phyloP scores from a whole-genome alignment of 2,888 invertebrate genomes.

The Lasiommata megera region DNA sequence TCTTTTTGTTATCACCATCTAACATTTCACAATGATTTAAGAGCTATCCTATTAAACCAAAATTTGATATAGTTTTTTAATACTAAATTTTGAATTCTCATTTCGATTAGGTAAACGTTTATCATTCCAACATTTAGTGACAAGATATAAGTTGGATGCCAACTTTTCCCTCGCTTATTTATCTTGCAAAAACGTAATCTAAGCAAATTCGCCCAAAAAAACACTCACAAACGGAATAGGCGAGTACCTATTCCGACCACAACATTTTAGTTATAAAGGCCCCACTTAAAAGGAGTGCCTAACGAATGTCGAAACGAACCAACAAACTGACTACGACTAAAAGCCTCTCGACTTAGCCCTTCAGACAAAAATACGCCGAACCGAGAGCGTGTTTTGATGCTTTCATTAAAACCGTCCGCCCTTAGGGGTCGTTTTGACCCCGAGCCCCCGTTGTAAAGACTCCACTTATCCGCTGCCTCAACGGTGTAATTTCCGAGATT shows the following conservation, averaged over 20 bases:
- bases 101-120: too few species aligned
- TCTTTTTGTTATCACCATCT: too few species aligned
- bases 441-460: constrained; percentile 29
- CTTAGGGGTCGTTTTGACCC: constrained; percentile 36
- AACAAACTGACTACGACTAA: constrained; percentile 15
- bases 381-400: constrained; percentile 28
- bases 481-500: constrained; percentile 27
- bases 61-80: too few species aligned
- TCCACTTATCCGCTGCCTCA: constrained; percentile 23
- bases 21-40: too few species aligned
- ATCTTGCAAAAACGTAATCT: too few species aligned
- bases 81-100: too few species aligned
- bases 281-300: constrained; percentile 4
- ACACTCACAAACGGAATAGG: not conserved
- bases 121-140: too few species aligned
- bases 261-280: not conserved
- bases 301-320: constrained; percentile 23
- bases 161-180: too few species aligned
- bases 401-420: constrained; percentile 39
- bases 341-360: constrained; percentile 22
- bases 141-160: too few species aligned
- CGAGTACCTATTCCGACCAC: not conserved
- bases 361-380: constrained; percentile 27
- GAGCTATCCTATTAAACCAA: too few species aligned
- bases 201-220: not conserved